Evolutionary conservation across 2,113 vertebrate species (phyloP).

Genomic region (Zapornia atra): DNA sequence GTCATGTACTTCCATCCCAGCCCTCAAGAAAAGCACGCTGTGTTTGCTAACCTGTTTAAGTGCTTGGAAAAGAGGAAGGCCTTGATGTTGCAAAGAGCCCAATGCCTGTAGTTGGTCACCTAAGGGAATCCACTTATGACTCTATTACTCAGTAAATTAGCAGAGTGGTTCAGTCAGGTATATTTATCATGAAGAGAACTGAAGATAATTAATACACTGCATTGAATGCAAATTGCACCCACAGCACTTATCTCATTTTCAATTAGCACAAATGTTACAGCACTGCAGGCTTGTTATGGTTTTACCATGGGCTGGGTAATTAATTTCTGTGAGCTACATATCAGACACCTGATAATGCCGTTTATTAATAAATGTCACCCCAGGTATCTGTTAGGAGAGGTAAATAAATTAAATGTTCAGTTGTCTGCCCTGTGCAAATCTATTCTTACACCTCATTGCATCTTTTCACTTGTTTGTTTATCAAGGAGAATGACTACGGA

Average conservation of each 20-base stretch:
- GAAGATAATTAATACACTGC: conserved; percentile 87
- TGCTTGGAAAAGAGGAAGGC: conserved; percentile 28
- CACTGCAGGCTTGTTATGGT: conserved; percentile 83
- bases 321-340: conserved; percentile 85
- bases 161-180: conserved; percentile 84
- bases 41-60: conserved; percentile 18
- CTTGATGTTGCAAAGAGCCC: conserved; percentile 63
- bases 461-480: conserved; percentile 78
- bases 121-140: conserved; percentile 82
- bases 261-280: conserved; percentile 86
- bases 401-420: conserved; percentile 82
- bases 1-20: background rate
- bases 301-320: conserved; percentile 85
- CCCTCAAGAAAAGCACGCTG: background rate
- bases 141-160: conserved; percentile 84
- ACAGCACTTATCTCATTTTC: conserved; percentile 90
- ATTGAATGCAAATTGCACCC: conserved; percentile 88
- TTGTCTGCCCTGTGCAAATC: conserved; percentile 81
- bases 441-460: conserved; percentile 79
- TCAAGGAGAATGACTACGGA: conserved; percentile 61
- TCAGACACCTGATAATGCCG: conserved; percentile 83
- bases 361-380: conserved; percentile 88
- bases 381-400: conserved; percentile 83
- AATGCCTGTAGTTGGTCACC: conserved; percentile 71
- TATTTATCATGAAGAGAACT: conserved; percentile 84